Conservation (phyloP, 2,888 invertebrate species). For the Sesia bembeciformis region DNA sequence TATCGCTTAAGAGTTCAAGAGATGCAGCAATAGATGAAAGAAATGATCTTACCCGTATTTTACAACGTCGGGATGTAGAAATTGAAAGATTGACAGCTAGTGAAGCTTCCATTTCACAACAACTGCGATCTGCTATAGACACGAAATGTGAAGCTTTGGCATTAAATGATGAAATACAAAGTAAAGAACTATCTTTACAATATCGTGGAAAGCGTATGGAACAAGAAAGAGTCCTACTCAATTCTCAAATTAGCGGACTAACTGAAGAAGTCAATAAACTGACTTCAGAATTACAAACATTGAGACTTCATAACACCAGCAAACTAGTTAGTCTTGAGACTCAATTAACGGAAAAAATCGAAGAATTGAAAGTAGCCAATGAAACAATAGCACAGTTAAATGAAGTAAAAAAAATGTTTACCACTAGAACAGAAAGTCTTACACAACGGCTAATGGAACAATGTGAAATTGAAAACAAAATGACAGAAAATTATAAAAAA, state of each 20-base stretch:
- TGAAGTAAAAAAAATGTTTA: slow-evolving; percentile 80
- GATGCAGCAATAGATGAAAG: slow-evolving; percentile 83
- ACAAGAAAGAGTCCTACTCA: slow-evolving; percentile 84
- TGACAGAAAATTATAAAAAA: slow-evolving; percentile 83
- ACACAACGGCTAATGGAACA: slow-evolving; percentile 82
- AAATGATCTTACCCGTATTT: slow-evolving; percentile 80
- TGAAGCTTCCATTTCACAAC: slow-evolving; percentile 79
- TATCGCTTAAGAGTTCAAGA: slow-evolving; percentile 79
- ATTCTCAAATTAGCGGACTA: slow-evolving; percentile 85
- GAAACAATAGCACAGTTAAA: slow-evolving; percentile 80
- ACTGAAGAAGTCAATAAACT: slow-evolving; percentile 86
- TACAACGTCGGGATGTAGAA: slow-evolving; percentile 82
- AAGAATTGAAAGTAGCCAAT: slow-evolving; percentile 84
- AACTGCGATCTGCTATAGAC: slow-evolving; percentile 82
- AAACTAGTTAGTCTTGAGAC: slow-evolving; percentile 81
- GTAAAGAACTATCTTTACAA: slow-evolving; percentile 84
- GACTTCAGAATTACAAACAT: slow-evolving; percentile 84
- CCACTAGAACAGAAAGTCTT: slow-evolving; percentile 79
- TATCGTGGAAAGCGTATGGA: slow-evolving; percentile 89
- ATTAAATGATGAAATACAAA: slow-evolving; percentile 85
- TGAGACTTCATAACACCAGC: slow-evolving; percentile 79
- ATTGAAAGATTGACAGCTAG: slow-evolving; percentile 82
- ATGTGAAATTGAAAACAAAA: slow-evolving; percentile 81
- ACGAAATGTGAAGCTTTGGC: slow-evolving; percentile 89
- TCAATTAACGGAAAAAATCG: slow-evolving; percentile 83